Percentiles rank a stretch among this genome's conserved stretches.
Evolutionary conservation across 2,113 vertebrate species (phyloP).

Genomic region (Xiphorhynchus elegans): DNA sequence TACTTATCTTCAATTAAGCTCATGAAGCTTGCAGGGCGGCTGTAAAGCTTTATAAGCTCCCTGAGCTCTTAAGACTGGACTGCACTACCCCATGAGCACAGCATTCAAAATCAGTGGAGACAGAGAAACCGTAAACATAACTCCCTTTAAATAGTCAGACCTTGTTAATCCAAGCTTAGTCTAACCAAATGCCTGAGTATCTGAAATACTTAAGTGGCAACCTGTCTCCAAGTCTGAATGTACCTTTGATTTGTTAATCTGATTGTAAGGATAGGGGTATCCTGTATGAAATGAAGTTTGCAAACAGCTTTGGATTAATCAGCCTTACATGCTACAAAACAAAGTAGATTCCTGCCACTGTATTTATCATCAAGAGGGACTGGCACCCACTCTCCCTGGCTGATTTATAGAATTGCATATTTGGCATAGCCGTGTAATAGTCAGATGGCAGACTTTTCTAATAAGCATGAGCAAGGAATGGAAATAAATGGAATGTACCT

Average conservation of each 20-base stretch:
- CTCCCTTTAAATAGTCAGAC: conserved; percentile 63
- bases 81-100: conserved; percentile 25
- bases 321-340: conserved; percentile 48
- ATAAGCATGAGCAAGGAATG: conserved; percentile 31
- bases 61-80: conserved; percentile 68
- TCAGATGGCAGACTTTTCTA: conserved; percentile 40
- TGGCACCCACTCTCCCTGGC: conserved; percentile 15
- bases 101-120: conserved; percentile 58
- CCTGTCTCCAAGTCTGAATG: conserved; percentile 50
- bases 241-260: conserved; percentile 69
- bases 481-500: conserved; percentile 40
- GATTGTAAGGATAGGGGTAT: conserved; percentile 35
- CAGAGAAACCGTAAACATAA: conserved; percentile 61
- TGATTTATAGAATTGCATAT: conserved; percentile 54
- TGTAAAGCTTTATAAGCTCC: conserved; percentile 68
- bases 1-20: conserved; percentile 71
- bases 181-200: conserved; percentile 47
- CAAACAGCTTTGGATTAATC: conserved; percentile 65
- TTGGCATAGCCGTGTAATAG: conserved; percentile 22
- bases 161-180: conserved; percentile 73
- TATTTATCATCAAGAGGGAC: conserved; percentile 33
- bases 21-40: conserved; percentile 60
- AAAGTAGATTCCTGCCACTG: conserved; percentile 52
- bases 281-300: conserved; percentile 57
- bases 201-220: conserved; percentile 64